Conservation (phyloP, 2,888 invertebrate species). For the Trichopoda pennipes region DNA sequence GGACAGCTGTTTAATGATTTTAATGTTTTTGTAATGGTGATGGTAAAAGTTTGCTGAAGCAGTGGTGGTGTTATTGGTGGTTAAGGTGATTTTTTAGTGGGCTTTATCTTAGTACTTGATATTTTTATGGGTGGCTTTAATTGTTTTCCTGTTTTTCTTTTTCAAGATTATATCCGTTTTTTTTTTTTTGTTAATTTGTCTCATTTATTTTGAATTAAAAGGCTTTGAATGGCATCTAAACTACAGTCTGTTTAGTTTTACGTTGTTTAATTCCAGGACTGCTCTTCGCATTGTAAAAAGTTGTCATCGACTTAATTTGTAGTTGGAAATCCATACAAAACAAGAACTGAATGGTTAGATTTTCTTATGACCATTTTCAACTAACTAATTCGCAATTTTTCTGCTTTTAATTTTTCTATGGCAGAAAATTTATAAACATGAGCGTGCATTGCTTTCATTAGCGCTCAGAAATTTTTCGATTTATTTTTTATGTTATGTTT, state of each 20-base stretch:
- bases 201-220: conserved; percentile 13
- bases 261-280: conserved; percentile 29
- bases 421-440: conserved; percentile 11
- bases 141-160: conserved; percentile 7
- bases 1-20: conserved; percentile 40
- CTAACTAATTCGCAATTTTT: conserved; percentile 18
- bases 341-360: background rate
- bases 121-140: conserved; percentile 8
- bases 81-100: background rate
- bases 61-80: conserved; percentile 3
- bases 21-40: background rate
- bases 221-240: conserved; percentile 41
- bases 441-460: background rate
- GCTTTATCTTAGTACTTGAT: background rate
- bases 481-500: conserved; percentile 14
- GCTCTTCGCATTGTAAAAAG: conserved; percentile 20
- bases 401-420: background rate
- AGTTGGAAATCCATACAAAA: conserved; percentile 12
- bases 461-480: background rate
- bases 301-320: conserved; percentile 19
- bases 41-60: background rate
- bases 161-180: background rate
- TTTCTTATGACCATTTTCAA: conserved; percentile 24
- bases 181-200: conserved; percentile 7
- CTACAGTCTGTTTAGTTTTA: conserved; percentile 36